Base-by-base conservation (phyloP, 1,140 invertebrate genomes). In the Nymphalis io region DNA sequence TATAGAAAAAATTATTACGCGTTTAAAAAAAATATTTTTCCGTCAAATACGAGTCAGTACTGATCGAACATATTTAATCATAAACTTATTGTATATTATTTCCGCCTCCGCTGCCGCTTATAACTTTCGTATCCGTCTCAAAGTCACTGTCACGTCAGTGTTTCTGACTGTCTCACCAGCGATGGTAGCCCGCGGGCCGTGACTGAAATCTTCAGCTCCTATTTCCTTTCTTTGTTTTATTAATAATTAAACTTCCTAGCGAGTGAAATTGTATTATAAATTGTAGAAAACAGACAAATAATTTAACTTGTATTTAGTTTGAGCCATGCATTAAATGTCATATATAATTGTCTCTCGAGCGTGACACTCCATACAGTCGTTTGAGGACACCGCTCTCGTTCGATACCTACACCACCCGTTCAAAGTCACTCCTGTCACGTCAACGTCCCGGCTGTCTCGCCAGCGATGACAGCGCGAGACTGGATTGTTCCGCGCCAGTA, bases 391-490 rank as follows among this genome's bases (percentile, higher is more conserved):
- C 74, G 74, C 76, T 70, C 23, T 5, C 58, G 55, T 74, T 70
- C 48, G 23, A 76, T 16, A n/a, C 68, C 58, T 63, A 51, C 15
- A 38, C 76, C 73, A 40, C 39, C 48, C 63, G 59, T 58, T 60
- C 39, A 39, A 74, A 83, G 78, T 80, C 72, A 78, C 58, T 74
- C 67, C 75, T 74, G 81, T 88, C 85, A 85, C 80, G 79, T 83
- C 84, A 84, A 62, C 67, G 70, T 65, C 68, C 69, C 44, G 44
- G 6, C 44, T 81, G 79, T 79, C 79, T 75, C 76, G 78, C 68
- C 77, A 61, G 68, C 82, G 84, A 83, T 86, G 84, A 85, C 84
- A 86, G 75, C 61, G 70, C 74, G 74, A 78, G 82, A 85, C 83
- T 83, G 78, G 80, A 83, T 79, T 77, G 82, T 83, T 78, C 83